Conservation (phyloP, 2,888 invertebrate species). For the Polia nebulosa region DNA sequence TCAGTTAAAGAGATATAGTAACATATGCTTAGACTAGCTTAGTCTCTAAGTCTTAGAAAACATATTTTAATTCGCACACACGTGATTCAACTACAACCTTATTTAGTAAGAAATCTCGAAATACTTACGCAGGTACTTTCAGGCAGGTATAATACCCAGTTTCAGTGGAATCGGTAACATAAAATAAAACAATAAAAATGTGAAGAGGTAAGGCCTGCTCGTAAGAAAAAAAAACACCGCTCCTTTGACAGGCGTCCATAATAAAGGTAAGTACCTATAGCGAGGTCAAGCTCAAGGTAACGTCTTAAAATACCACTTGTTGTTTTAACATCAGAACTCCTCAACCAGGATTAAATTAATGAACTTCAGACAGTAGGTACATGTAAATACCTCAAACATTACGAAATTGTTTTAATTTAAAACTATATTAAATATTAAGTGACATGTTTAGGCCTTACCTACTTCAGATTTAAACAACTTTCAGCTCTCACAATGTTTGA, state of each 20-base stretch:
- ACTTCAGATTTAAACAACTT: conserved; percentile 23
- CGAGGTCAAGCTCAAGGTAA: conserved; percentile 32
- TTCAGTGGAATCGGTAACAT: not conserved
- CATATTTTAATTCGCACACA: not conserved
- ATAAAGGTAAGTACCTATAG: not conserved
- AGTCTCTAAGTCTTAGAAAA: no score
- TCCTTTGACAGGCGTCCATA: not conserved
- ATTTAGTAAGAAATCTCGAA: not conserved
- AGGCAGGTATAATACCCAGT: not conserved
- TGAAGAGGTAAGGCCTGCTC: not conserved
- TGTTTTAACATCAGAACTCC: conserved; percentile 9
- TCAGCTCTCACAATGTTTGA: conserved; percentile 5
- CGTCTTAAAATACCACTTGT: conserved; percentile 20
- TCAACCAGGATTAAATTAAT: conserved; percentile 11
- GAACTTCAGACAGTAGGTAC: not conserved
- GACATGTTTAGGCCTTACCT: not conserved
- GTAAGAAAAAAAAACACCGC: conserved; percentile 16
- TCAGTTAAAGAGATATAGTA: not conserved
- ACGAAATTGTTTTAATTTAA: not conserved
- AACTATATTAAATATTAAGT: conserved; percentile 9
- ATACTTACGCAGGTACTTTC: not conserved
- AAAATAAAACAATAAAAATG: conserved; percentile 9
- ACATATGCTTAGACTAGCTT: not conserved
- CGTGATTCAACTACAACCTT: not conserved
- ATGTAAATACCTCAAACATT: conserved; percentile 7